These are phyloP conservation scores for Thalassarche chlororhynchos DNA, from an alignment of 2,113 vertebrate genomes.

Conservation along the genomic window DNA sequence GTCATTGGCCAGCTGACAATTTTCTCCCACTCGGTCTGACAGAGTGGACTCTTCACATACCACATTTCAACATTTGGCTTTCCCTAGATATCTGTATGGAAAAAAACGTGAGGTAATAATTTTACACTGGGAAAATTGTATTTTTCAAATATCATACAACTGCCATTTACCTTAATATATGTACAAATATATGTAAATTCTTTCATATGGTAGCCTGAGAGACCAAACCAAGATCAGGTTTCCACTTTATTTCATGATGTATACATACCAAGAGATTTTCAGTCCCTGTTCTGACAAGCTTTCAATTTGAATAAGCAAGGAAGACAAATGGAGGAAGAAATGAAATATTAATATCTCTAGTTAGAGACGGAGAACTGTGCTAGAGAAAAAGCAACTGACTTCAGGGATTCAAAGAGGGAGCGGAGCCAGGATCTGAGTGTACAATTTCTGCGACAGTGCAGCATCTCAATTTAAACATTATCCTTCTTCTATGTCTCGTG, in stretches of 20 bases:
- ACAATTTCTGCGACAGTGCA: not conserved
- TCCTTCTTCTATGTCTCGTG: not conserved
- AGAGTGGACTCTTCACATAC: not conserved
- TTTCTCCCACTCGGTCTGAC: not conserved
- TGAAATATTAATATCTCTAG: slow-evolving; percentile 55
- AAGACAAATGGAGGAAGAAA: slow-evolving; percentile 51
- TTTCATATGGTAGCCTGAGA: not conserved
- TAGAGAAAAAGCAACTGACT: slow-evolving; percentile 23
- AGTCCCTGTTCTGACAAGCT: slow-evolving; percentile 59
- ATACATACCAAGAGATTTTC: slow-evolving; percentile 56
- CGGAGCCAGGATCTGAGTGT: not conserved
- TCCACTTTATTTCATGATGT: slow-evolving; percentile 29
- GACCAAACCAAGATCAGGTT: slow-evolving; percentile 29
- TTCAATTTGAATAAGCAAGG: slow-evolving; percentile 59
- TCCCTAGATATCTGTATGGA: not conserved
- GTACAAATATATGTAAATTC: not conserved
- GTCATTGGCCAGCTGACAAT: not conserved
- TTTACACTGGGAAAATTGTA: not conserved
- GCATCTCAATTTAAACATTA: not conserved
- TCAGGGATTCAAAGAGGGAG: not conserved
- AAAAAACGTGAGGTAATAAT: not conserved
- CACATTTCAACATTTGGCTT: not conserved
- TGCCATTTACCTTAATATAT: not conserved
- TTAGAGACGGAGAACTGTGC: not conserved
- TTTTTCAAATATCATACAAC: not conserved